phyloP scores from a whole-genome alignment of 2,797 vertebrate genomes.

The Falco berigora region DNA sequence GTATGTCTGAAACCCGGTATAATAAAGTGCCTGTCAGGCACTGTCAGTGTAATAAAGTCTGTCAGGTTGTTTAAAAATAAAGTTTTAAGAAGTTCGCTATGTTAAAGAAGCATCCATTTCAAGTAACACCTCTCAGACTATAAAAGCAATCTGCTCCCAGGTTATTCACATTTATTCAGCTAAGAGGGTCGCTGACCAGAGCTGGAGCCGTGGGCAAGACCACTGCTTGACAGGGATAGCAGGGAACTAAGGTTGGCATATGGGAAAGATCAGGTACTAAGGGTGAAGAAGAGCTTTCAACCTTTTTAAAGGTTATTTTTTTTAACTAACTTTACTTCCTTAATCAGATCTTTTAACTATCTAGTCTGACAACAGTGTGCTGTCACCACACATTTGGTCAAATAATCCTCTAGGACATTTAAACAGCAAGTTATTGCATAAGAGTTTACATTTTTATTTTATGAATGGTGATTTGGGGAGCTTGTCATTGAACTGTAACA shows the following conservation, averaged over 20 bases:
- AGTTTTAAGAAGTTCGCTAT: not conserved
- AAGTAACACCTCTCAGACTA: not conserved
- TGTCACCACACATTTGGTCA: not conserved
- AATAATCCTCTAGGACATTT: not conserved
- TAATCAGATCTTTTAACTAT: not conserved
- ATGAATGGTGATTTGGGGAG: not conserved
- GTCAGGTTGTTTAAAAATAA: not conserved
- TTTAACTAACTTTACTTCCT: not conserved
- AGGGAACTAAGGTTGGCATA: not conserved
- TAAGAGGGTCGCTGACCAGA: not conserved
- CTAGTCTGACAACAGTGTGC: not conserved
- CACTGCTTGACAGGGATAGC: not conserved
- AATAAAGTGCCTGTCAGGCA: not conserved
- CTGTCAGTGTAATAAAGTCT: not conserved
- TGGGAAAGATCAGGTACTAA: not conserved
- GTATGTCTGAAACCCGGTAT: not conserved
- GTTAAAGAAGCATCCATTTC: not conserved
- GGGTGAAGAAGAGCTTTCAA: not conserved
- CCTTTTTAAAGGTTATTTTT: not conserved
- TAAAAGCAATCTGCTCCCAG: not conserved
- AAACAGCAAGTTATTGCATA: not conserved
- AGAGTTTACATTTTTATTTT: not conserved
- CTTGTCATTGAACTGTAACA: fast-evolving
- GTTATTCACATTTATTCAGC: not conserved
- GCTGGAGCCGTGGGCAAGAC: not conserved